Conservation (phyloP, 2,888 invertebrate species). For the Pyrrhia umbra region DNA sequence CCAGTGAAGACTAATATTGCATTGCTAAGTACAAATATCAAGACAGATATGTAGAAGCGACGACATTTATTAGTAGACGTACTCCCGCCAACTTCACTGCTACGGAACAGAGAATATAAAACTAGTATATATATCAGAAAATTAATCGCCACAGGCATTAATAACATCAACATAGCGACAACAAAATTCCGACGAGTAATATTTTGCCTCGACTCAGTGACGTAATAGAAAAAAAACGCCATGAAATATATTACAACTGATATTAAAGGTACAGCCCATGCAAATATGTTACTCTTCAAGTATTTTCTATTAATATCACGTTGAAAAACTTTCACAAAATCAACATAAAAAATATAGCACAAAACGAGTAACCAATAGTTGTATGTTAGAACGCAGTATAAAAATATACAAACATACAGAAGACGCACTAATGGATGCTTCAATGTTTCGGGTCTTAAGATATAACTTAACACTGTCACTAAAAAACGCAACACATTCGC, state of each 20-base stretch:
- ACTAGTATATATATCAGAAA: conserved; percentile 28
- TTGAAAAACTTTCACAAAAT: conserved; percentile 30
- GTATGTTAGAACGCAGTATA: conserved; percentile 12
- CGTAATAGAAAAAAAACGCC: conserved; percentile 4
- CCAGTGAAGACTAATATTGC: conserved; percentile 3
- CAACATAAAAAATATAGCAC: conserved; percentile 31
- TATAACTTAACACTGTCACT: conserved; percentile 13
- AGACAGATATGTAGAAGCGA: conserved; percentile 20
- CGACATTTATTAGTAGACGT: neutral
- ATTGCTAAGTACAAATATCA: conserved; percentile 32
- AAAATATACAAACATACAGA: conserved; percentile 7
- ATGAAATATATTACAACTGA: conserved; percentile 8
- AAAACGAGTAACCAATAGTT: conserved; percentile 32
- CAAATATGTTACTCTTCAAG: conserved; percentile 24
- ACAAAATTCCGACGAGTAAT: conserved; percentile 15
- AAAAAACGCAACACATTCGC: conserved; percentile 15
- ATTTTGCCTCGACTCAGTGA: neutral
- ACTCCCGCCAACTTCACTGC: neutral
- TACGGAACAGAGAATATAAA: conserved; percentile 11
- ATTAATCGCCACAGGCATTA: conserved; percentile 22
- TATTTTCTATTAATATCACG: conserved; percentile 20
- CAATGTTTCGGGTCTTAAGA: neutral
- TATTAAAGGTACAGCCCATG: conserved; percentile 11
- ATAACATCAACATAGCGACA: conserved; percentile 5
- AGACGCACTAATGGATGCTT: conserved; percentile 9